These are phyloP conservation scores for Ia io DNA, from an alignment of 2,113 vertebrate genomes.

Conservation along the genomic window DNA sequence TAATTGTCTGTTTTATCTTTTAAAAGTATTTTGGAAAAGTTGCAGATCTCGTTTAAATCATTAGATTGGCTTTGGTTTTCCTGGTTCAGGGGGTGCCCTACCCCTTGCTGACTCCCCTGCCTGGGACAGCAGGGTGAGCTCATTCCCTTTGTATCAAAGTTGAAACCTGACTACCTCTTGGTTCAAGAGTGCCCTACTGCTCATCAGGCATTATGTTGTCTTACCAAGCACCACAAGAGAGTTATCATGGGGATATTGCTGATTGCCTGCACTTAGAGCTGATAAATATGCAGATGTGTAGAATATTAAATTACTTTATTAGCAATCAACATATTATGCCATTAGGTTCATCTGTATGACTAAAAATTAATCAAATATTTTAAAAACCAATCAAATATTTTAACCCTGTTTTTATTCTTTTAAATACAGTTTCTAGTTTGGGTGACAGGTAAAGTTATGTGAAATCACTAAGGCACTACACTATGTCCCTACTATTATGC, in stretches of 20 bases:
- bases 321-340: conserved; percentile 56
- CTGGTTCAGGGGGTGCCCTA: not conserved
- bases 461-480: not conserved
- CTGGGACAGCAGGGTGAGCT: not conserved
- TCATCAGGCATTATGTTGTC: conserved; percentile 50
- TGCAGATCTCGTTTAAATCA: not conserved
- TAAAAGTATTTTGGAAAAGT: conserved; percentile 13
- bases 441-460: not conserved
- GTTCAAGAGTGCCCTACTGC: not conserved
- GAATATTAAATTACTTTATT: conserved; percentile 73
- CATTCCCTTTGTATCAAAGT: conserved; percentile 16
- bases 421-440: not conserved
- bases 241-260: conserved; percentile 33
- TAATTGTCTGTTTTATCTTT: not conserved
- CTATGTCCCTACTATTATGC: not conserved
- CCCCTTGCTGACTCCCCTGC: not conserved
- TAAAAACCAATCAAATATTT: not conserved
- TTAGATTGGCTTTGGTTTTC: not conserved
- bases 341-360: not conserved
- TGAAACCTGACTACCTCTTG: not conserved
- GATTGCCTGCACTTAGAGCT: conserved; percentile 63
- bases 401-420: conserved; percentile 18
- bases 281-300: conserved; percentile 59
- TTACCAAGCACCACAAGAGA: conserved; percentile 34
- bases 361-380: conserved; percentile 48